phyloP scores from a whole-genome alignment of 2,888 invertebrate species.

The Galerucella calmariensis region DNA sequence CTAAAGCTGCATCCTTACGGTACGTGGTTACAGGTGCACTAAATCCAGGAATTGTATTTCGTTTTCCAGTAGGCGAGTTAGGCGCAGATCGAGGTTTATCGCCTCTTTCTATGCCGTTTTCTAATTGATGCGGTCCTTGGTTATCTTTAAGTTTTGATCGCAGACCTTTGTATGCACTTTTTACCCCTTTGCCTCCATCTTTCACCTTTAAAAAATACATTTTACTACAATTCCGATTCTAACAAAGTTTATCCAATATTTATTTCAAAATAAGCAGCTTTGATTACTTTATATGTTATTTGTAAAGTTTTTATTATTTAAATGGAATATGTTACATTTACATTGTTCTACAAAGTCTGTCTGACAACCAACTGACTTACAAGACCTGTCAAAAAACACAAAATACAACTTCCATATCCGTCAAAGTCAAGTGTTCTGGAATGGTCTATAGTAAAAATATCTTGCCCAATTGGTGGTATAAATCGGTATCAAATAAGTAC shows the following conservation, averaged over 20 bases:
- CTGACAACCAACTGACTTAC: too few relatives aligned
- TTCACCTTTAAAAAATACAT: conserved; percentile 68
- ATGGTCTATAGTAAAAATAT: too few relatives aligned
- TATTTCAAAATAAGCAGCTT: too few relatives aligned
- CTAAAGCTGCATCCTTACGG: conserved; percentile 61
- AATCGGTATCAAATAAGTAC: conserved; percentile 59
- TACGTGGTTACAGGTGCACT: conserved; percentile 62
- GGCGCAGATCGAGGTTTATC: conserved; percentile 73
- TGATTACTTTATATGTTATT: too few relatives aligned
- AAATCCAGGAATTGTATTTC: conserved; percentile 60
- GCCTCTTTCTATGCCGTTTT: conserved; percentile 57
- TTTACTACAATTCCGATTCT: not conserved
- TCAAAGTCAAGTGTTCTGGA: too few relatives aligned
- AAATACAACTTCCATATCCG: too few relatives aligned
- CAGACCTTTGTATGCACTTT: conserved; percentile 81
- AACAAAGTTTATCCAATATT: too few relatives aligned
- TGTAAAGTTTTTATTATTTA: too few relatives aligned
- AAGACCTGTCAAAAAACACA: too few relatives aligned
- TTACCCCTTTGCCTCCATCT: conserved; percentile 80
- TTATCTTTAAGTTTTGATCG: conserved; percentile 72
- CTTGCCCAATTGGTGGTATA: conserved; percentile 44
- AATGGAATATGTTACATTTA: too few relatives aligned
- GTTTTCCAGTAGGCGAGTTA: conserved; percentile 72
- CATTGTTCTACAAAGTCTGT: too few relatives aligned
- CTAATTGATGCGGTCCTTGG: conserved; percentile 58